A percentile compares a stretch with the other conserved stretches of the same genome.
These are phyloP conservation scores for Scortum barcoo DNA, from an alignment of 2,113 vertebrate genomes.

Conservation along the genomic window DNA sequence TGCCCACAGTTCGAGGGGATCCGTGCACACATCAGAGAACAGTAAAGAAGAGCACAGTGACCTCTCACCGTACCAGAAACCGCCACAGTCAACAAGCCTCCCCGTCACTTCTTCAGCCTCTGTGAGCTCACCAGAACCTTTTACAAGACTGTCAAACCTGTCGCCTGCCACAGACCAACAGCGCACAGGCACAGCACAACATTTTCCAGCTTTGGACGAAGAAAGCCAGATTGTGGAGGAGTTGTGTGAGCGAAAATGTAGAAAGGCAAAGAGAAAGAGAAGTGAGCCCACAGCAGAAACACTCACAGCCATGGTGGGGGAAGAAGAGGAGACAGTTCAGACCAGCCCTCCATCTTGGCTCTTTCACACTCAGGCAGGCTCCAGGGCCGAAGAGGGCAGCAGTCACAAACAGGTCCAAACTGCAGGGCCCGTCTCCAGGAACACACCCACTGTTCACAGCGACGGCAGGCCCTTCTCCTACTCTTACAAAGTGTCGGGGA, in stretches of 20 bases:
- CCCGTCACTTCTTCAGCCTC: background rate
- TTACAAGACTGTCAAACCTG: background rate
- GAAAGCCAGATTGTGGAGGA: background rate
- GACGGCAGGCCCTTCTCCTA: slow-evolving; percentile 54
- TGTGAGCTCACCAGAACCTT: background rate
- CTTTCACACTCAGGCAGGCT: slow-evolving; percentile 33
- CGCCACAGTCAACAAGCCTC: background rate
- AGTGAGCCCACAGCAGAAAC: slow-evolving; percentile 3
- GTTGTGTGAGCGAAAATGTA: background rate
- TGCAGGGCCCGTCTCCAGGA: fast-evolving
- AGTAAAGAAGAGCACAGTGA: slow-evolving; percentile 40
- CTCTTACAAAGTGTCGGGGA: slow-evolving; percentile 39
- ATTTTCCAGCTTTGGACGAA: background rate
- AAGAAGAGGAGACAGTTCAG: slow-evolving; percentile 2
- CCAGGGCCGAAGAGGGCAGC: background rate
- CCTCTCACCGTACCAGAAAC: slow-evolving; percentile 65
- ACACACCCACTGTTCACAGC: slow-evolving; percentile 28
- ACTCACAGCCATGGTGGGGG: background rate
- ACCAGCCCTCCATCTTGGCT: slow-evolving; percentile 70
- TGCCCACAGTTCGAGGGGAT: background rate
- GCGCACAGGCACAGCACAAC: fast-evolving
- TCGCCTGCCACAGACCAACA: background rate
- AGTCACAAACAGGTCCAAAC: background rate
- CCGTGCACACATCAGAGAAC: background rate
- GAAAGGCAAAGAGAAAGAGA: slow-evolving; percentile 60